Evolutionary conservation across 2,888 invertebrate species (phyloP).

Genomic region (Apamea crenata): DNA sequence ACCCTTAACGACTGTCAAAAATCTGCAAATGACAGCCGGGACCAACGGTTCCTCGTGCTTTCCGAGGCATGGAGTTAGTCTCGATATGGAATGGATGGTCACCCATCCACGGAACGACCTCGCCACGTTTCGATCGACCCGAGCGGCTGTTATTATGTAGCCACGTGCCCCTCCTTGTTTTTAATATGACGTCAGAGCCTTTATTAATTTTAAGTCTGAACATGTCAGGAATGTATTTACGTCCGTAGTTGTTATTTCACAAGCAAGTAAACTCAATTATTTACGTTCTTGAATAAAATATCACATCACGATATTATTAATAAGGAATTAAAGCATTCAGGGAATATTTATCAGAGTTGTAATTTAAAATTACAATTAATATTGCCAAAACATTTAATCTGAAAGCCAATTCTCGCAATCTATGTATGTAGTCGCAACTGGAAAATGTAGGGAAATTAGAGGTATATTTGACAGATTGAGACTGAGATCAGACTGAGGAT

Average conservation of each 20-base stretch:
- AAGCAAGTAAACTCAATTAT: slow-evolving; percentile 22
- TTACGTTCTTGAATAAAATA: slow-evolving; percentile 32
- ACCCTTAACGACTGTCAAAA: not conserved
- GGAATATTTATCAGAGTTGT: slow-evolving; percentile 25
- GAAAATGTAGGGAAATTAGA: not conserved
- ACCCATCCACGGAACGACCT: not conserved
- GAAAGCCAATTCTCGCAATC: not conserved
- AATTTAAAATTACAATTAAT: not conserved
- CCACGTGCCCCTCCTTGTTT: not conserved
- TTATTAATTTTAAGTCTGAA: not conserved
- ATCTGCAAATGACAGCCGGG: not conserved
- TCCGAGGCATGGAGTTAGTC: not conserved
- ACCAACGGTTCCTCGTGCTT: not conserved
- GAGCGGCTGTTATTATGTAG: not conserved
- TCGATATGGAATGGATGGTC: not conserved
- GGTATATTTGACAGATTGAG: not conserved
- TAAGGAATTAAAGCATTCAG: slow-evolving; percentile 11
- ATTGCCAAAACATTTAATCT: not conserved
- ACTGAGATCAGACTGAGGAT: not conserved
- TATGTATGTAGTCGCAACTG: no score
- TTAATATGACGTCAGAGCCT: not conserved
- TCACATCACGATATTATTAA: not conserved
- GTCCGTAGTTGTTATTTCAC: slow-evolving; percentile 3
- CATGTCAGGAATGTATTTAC: not conserved
- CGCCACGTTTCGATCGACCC: not conserved